Percentiles rank a stretch among this genome's conserved stretches.
These are phyloP conservation scores for Tiaroga cobitis DNA, from an alignment of 2,797 vertebrate species.

Conservation along the genomic window DNA sequence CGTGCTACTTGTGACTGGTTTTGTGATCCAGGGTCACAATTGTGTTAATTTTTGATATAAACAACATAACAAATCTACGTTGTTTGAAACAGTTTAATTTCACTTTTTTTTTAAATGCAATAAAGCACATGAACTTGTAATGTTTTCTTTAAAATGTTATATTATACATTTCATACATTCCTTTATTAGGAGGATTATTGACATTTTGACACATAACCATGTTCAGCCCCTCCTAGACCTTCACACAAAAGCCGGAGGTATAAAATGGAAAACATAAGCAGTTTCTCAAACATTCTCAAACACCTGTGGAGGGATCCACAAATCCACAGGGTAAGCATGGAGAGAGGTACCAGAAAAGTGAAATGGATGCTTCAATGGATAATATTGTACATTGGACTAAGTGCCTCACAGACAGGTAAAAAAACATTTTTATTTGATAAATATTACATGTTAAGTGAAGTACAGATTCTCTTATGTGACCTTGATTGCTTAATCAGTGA, in stretches of 20 bases:
- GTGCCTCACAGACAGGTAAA: slow-evolving; percentile 65
- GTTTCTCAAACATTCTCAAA: slow-evolving; percentile 52
- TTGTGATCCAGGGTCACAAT: background rate
- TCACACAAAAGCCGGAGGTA: slow-evolving; percentile 58
- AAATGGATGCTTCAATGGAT: slow-evolving; percentile 67
- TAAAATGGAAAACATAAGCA: slow-evolving; percentile 64
- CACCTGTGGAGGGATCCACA: slow-evolving; percentile 48
- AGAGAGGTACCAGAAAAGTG: slow-evolving; percentile 39
- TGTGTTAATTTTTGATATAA: too few relatives aligned
- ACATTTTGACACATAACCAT: slow-evolving; percentile 42
- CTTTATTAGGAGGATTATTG: background rate
- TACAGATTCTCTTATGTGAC: background rate
- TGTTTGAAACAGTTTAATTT: background rate
- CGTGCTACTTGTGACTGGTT: too few relatives aligned
- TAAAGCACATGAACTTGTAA: background rate
- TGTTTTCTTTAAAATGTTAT: background rate
- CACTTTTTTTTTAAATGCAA: slow-evolving; percentile 11
- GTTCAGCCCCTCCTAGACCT: slow-evolving; percentile 62
- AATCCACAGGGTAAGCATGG: slow-evolving; percentile 61
- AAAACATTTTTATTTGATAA: background rate
- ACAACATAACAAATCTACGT: background rate
- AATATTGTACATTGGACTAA: slow-evolving; percentile 57
- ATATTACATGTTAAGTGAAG: background rate
- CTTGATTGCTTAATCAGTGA: slow-evolving; percentile 37
- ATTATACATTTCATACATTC: background rate